Evolutionary conservation across 2,888 invertebrate species (phyloP), one percentile per base, ranked within the genome.

Genomic region (Panopea generosa): DNA sequence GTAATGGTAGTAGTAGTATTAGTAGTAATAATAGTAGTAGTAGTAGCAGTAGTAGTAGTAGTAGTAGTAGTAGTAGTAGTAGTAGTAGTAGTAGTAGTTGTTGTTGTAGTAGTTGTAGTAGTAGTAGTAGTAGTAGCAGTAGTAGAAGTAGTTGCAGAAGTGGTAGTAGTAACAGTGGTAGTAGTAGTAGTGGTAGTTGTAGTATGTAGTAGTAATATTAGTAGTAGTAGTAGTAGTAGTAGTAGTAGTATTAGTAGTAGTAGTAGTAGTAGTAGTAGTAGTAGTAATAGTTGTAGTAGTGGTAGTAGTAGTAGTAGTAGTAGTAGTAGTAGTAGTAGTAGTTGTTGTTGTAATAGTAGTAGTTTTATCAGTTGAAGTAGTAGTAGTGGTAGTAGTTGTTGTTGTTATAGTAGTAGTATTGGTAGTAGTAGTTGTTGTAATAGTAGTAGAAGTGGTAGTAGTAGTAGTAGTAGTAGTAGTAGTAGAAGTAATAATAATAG

Each of bases 371-470:
- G 38, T 38, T 50, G 38, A 18, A 63, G 52, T 22, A 63, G 50
- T 40, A 60, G 60, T 40, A 68, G 50, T 27, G 60, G 50, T 43
- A 60, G 50, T 50, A 68, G 50, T 50, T 60, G 52, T 43, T 60
- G 59, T 52, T 60, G 60, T 40, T 52, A 52, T 60, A 68, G 27
- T 55, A 55, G 33, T 55, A 26, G 27, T 29, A 55, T 26, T 29
- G 27, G 55, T 55, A 55, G 27, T 55, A 55, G 33, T 55, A 55
- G 6, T 16, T 7, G 33, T 16, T 27, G 55, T 55, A 16, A 50
- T 50, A 68, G 50, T 60, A 68, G 60, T 33, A 68, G 68, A 38
- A 68, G 59, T 60, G 60, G 50, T 60, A 68, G 40, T 60, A 68
- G 38, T 16, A 63, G 33, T 26, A 63, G 53, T 40, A 63, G 38